Evolutionary conservation across 2,113 vertebrate species (phyloP).

Genomic region (Oriolus oriolus): DNA sequence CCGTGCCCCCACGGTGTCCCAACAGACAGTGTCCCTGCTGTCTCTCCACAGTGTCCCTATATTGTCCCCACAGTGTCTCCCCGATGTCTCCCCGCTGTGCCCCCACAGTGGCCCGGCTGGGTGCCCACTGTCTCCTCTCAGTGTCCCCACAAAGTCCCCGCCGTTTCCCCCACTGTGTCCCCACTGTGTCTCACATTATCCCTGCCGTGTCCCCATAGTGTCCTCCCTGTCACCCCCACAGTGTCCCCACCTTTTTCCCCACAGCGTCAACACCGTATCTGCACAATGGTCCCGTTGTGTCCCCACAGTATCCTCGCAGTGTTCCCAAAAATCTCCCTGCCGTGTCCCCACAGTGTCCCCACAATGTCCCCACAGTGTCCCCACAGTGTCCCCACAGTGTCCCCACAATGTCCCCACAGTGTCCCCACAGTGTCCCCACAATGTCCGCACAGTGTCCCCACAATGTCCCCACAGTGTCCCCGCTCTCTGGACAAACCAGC

Average conservation of each 20-base stretch:
- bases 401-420: no score
- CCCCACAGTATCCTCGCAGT: background rate
- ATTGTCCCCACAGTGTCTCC: no score
- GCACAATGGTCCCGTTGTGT: background rate
- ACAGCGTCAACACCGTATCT: no score
- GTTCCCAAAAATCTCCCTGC: background rate
- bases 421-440: background rate
- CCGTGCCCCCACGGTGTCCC: no score
- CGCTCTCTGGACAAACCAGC: background rate
- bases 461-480: background rate
- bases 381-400: background rate
- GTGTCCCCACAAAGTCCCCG: background rate
- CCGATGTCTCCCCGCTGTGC: accelerated
- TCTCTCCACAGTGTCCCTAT: background rate
- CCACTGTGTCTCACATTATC: background rate
- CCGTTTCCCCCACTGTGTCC: background rate
- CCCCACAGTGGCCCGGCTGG: background rate
- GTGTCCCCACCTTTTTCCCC: no score
- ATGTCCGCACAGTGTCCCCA: background rate
- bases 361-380: background rate
- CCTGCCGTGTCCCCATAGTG: background rate
- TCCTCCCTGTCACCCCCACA: background rate
- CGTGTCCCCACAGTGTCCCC: background rate
- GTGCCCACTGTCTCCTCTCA: background rate
- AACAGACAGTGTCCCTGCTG: no score